Conservation (phyloP, 2,797 vertebrate genomes). For the Cryptoblepharus egeriae region DNA sequence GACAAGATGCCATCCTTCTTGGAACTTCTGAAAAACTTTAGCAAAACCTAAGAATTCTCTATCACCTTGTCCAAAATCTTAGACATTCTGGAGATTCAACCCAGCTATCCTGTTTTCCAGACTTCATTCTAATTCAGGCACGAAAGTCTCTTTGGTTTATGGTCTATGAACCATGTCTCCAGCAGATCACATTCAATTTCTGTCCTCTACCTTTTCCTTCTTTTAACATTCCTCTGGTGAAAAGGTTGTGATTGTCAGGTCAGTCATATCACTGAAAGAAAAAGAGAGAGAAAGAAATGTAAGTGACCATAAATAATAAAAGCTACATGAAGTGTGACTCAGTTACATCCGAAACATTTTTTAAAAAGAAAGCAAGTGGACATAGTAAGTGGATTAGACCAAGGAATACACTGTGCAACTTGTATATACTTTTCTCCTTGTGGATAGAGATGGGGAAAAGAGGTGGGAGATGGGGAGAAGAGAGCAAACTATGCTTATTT, state of each 20-base stretch:
- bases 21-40: constrained; percentile 2
- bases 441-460: not conserved
- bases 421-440: not conserved
- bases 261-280: constrained; percentile 18
- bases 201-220: constrained; percentile 21
- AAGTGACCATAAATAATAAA: constrained; percentile 13
- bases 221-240: not conserved
- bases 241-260: constrained; percentile 4
- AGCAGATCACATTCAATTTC: not conserved
- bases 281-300: not conserved
- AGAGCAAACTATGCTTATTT: not conserved
- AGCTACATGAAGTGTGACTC: not conserved
- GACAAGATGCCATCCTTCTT: not conserved
- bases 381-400: not conserved
- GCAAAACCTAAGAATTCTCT: not conserved
- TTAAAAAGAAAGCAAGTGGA: not conserved
- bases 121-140: constrained; percentile 4
- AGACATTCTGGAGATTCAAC: not conserved
- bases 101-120: not conserved
- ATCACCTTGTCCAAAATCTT: not conserved
- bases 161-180: constrained; percentile 11
- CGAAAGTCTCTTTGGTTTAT: constrained; percentile 6
- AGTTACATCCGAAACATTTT: not conserved
- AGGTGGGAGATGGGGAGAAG: not conserved
- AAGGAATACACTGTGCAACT: not conserved